Base-by-base conservation (phyloP, 2,113 vertebrate species). In the Gnathonemus longibarbis region DNA sequence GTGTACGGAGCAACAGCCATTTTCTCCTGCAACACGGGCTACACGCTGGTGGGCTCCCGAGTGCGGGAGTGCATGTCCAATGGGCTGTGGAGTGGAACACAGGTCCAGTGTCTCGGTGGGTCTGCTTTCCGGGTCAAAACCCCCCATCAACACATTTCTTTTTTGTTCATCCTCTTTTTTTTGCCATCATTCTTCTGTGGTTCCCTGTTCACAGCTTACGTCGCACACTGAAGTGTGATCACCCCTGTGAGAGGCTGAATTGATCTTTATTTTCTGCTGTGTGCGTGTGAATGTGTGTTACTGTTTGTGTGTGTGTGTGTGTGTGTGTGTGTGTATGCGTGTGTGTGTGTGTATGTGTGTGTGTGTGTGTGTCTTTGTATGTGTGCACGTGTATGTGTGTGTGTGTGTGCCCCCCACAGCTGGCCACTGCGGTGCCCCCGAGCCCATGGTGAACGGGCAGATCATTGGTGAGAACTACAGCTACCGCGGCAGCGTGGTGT, bases 11-110 rank as follows among this genome's bases (percentile, higher is more conserved):
- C 98, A 2, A 99, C 98, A 0, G 98, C 98, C 91, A 99, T 99
- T 95, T 99, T 99, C 94, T 98, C 98, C 93, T 99, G 98, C 95
- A 99, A 99, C 94, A 98, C 97, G 0, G 98, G 98, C 39, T 99
- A 98, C 91, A 99, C 98, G 0, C 94, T 99, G 93, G 98, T 99
- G 70, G 98, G 98, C 74, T 99, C 98, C 17, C 94, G 98, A 7
- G 98, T 99, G 3, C 93, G 98, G 52, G 98, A 99, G 94, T 99
- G 98, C 91, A 97, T 99, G 97, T 97, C 98, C 93, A 99, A 99
- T 0, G 98, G 98, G 1, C 97, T 99, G 89, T 99, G 98, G 98
- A 99, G 98, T 9, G 98, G 98, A 92, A 95, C 97, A 0, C 97
- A 98, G 89, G 98, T 99, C 46, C 96, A 95, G 2, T 99, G 98